Conservation (phyloP, 2,113 vertebrate species). For the Corapipo altera region DNA sequence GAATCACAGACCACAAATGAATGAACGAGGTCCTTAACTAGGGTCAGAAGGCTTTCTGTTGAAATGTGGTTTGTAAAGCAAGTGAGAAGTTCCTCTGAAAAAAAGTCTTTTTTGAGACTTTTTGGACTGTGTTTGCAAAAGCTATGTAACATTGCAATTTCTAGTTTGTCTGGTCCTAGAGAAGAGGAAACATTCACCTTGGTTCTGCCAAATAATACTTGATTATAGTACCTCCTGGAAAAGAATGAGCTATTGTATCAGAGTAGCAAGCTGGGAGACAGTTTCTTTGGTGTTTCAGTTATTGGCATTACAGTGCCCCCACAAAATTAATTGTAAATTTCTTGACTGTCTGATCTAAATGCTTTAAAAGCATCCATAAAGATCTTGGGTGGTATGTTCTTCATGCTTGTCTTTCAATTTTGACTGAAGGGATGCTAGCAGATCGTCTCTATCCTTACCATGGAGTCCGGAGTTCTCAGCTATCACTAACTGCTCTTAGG, state of each 20-base stretch:
- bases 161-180: background rate
- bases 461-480: background rate
- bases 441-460: background rate
- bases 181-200: background rate
- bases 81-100: background rate
- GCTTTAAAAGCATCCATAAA: background rate
- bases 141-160: background rate
- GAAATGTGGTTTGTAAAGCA: background rate
- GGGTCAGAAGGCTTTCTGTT: background rate
- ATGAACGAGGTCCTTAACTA: background rate
- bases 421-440: background rate
- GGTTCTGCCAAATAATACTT: background rate
- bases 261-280: background rate
- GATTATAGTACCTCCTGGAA: background rate
- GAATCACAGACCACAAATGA: background rate
- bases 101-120: background rate
- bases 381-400: background rate
- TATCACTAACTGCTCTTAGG: background rate
- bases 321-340: background rate
- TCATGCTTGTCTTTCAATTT: background rate
- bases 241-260: background rate
- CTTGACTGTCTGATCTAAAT: background rate
- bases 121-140: background rate
- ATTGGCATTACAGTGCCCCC: background rate
- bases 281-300: background rate